Evolutionary conservation across 1,140 invertebrate genomes (phyloP).

Genomic region (Hypothenemus hampei): DNA sequence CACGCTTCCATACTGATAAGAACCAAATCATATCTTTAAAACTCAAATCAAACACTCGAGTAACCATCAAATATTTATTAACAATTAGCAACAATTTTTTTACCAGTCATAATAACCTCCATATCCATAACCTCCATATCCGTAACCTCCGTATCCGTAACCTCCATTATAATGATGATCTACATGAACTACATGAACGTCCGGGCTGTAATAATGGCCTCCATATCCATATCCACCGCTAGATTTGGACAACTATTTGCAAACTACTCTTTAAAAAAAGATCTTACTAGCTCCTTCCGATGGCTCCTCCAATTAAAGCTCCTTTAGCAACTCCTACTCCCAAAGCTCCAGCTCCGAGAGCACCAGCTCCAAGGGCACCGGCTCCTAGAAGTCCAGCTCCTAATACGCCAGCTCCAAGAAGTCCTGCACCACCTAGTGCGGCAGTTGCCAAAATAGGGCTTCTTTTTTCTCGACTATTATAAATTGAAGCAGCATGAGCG

Average conservation of each 20-base stretch:
- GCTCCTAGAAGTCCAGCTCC: slow-evolving; percentile 37
- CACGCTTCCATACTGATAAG: too few relatives aligned
- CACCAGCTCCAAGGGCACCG: slow-evolving; percentile 39
- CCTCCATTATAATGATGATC: neutral
- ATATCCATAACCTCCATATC: slow-evolving; percentile 2
- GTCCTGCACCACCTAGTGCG: slow-evolving; percentile 26
- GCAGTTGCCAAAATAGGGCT: slow-evolving; percentile 40
- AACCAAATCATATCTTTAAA: too few relatives aligned
- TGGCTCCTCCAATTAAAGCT: slow-evolving; percentile 29
- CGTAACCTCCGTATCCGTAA: slow-evolving; percentile 9
- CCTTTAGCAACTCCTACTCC: slow-evolving; percentile 24
- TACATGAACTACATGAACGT: slow-evolving; percentile 14
- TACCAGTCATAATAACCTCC: slow-evolving; percentile 4
- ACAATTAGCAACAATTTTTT: neutral
- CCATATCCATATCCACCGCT: slow-evolving; percentile 15
- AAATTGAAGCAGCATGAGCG: slow-evolving; percentile 28
- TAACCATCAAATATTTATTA: neutral
- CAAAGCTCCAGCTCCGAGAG: slow-evolving; percentile 30
- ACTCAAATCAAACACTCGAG: too few relatives aligned
- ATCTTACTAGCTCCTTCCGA: slow-evolving; percentile 19
- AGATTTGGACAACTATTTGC: neutral
- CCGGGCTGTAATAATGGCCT: neutral
- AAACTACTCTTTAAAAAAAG: too few relatives aligned
- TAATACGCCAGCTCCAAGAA: slow-evolving; percentile 28
- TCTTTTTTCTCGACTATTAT: slow-evolving; percentile 22